phyloP scores from a whole-genome alignment of 2,113 vertebrate species.

The Lethenteron reissneri region DNA sequence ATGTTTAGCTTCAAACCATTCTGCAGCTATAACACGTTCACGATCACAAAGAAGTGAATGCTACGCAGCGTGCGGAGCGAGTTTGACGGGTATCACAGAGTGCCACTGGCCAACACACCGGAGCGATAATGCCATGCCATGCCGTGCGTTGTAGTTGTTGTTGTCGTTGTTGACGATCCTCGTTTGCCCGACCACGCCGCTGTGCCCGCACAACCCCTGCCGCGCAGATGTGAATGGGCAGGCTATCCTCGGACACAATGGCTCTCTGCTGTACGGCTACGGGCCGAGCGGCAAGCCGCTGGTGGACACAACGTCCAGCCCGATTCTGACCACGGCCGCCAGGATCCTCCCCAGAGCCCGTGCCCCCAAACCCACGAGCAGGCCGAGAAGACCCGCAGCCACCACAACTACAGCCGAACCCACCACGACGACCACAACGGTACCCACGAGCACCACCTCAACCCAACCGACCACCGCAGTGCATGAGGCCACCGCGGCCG shows the following conservation, averaged over 20 bases:
- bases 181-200: neutral
- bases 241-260: neutral
- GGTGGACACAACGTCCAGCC: neutral
- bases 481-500: neutral
- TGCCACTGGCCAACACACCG: no score
- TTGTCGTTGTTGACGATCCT: neutral
- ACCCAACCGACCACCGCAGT: neutral
- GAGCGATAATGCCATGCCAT: neutral
- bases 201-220: neutral
- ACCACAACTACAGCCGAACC: neutral
- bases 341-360: no score
- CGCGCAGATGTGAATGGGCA: neutral
- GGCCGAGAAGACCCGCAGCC: neutral
- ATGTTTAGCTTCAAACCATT: no score
- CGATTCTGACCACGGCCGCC: neutral
- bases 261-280: neutral
- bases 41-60: no score
- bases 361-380: neutral
- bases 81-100: no score
- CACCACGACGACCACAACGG: slow-evolving; percentile 3
- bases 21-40: no score
- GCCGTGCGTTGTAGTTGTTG: neutral
- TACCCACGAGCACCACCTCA: neutral
- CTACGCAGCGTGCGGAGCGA: no score
- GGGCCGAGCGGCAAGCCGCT: neutral